phyloP scores from a whole-genome alignment of 2,888 invertebrate species.

The Thumatha senex region DNA sequence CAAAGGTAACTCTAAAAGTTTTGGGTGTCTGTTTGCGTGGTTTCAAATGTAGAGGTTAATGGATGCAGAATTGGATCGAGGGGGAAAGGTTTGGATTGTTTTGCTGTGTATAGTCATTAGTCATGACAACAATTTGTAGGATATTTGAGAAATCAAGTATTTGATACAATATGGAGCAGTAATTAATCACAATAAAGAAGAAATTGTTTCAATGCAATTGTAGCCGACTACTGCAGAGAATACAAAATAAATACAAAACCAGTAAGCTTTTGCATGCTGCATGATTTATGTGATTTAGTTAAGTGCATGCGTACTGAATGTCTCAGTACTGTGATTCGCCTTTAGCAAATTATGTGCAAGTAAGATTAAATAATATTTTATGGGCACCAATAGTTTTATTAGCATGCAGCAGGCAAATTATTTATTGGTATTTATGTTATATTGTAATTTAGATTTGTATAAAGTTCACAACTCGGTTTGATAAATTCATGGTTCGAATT shows the following conservation, averaged over 20 bases:
- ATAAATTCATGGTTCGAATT: constrained; percentile 26
- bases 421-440: constrained; percentile 37
- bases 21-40: constrained; percentile 66
- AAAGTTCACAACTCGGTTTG: constrained; percentile 26
- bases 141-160: constrained; percentile 38
- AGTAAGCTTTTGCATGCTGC: constrained; percentile 81
- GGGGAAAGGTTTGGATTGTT: constrained; percentile 31
- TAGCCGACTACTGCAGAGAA: constrained; percentile 48
- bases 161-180: constrained; percentile 44
- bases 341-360: constrained; percentile 58
- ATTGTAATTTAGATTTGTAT: constrained; percentile 35
- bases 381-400: constrained; percentile 54
- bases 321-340: constrained; percentile 49
- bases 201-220: constrained; percentile 38
- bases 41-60: constrained; percentile 39
- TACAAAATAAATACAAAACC: constrained; percentile 43
- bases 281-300: constrained; percentile 61
- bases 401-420: constrained; percentile 82
- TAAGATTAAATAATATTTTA: constrained; percentile 44
- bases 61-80: constrained; percentile 44
- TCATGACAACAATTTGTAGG: constrained; percentile 45
- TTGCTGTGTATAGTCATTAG: constrained; percentile 58
- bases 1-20: constrained; percentile 80
- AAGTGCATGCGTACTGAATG: constrained; percentile 64
- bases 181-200: constrained; percentile 24